These are phyloP conservation scores for Acanthopleura granulata DNA, from an alignment of 2,888 invertebrate genomes.

Conservation along the genomic window DNA sequence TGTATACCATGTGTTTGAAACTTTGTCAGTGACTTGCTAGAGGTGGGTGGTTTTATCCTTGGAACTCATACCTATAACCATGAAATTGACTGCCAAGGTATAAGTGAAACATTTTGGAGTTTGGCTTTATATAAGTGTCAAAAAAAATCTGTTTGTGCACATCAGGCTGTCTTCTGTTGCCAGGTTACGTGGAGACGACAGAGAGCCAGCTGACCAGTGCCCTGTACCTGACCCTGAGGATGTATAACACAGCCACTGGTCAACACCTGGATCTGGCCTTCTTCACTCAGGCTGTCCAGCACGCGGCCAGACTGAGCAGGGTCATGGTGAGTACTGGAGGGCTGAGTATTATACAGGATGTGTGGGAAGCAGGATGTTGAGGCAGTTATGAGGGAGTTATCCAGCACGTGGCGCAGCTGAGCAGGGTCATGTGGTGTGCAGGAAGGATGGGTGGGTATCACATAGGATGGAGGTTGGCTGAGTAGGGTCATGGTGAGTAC, in stretches of 20 bases:
- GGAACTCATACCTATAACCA: too few relatives aligned
- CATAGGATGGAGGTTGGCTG: too few relatives aligned
- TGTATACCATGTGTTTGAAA: too few relatives aligned
- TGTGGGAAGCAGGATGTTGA: too few relatives aligned
- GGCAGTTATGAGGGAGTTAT: too few relatives aligned
- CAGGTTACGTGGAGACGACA: conserved; percentile 59
- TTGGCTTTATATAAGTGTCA: neutral
- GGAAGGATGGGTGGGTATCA: too few relatives aligned
- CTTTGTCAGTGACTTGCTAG: too few relatives aligned
- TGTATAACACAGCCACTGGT: conserved; percentile 58
- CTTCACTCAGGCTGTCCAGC: conserved; percentile 62
- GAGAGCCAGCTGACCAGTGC: conserved; percentile 53
- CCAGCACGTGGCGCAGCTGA: conserved; percentile 63
- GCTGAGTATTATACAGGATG: too few relatives aligned
- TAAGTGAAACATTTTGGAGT: neutral
- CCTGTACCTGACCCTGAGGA: conserved; percentile 53
- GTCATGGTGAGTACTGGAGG: conserved; percentile 58
- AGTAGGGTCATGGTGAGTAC: too few relatives aligned
- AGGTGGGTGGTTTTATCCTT: too few relatives aligned
- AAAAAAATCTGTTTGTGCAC: neutral
- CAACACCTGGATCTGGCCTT: conserved; percentile 63
- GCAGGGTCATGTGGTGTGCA: conserved; percentile 48
- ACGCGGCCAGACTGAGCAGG: conserved; percentile 63
- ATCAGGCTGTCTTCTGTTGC: neutral
- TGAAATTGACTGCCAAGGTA: neutral